Evolutionary conservation across 2,113 vertebrate species (phyloP).

Genomic region (Psophia crepitans): DNA sequence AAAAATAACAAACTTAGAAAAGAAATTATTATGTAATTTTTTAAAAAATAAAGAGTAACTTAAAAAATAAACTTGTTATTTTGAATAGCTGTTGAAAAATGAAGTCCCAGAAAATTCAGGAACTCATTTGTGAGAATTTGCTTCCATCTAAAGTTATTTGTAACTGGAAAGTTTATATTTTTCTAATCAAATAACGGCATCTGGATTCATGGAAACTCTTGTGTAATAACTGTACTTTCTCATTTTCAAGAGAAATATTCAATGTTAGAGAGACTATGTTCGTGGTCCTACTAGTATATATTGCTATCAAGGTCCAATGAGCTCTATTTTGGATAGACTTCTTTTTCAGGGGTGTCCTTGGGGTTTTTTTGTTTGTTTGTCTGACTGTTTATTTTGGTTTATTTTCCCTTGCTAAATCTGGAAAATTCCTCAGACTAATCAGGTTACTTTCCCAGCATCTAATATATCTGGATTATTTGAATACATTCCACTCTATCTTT

Average conservation of each 20-base stretch:
- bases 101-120: not conserved
- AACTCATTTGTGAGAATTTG: not conserved
- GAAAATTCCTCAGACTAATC: not conserved
- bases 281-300: not conserved
- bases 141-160: not conserved
- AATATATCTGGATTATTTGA: not conserved
- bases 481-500: not conserved
- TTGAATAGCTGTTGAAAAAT: not conserved
- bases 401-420: not conserved
- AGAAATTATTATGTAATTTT: not conserved
- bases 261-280: not conserved
- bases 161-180: not conserved
- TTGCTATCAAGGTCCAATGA: not conserved
- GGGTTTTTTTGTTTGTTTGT: rapidly evolving
- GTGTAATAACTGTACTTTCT: not conserved
- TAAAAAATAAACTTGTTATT: not conserved
- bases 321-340: not conserved
- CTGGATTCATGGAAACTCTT: not conserved
- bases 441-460: not conserved
- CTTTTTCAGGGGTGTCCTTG: not conserved
- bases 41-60: not conserved
- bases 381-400: not conserved
- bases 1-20: not conserved
- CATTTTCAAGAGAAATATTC: not conserved
- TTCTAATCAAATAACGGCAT: not conserved